Evolutionary conservation across 2,888 invertebrate species (phyloP).

Genomic region (Himalopsyche kuldschensis): DNA sequence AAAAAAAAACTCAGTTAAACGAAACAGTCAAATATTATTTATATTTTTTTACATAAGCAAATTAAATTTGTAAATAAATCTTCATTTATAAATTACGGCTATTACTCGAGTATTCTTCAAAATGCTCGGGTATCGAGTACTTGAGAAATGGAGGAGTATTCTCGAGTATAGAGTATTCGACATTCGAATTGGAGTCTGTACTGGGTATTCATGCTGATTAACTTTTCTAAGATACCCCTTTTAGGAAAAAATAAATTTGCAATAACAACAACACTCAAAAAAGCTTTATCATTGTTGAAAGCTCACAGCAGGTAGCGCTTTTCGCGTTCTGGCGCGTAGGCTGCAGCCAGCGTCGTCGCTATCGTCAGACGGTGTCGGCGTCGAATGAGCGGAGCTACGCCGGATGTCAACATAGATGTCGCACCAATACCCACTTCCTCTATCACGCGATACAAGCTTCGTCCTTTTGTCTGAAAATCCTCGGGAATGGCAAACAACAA

Average conservation of each 20-base stretch:
- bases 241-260: not conserved
- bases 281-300: not conserved
- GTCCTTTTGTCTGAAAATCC: not conserved
- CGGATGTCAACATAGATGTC: constrained; percentile 9
- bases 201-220: too few species aligned
- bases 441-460: not conserved
- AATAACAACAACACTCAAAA: not conserved
- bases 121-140: too few species aligned
- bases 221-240: not conserved
- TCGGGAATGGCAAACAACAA: not conserved
- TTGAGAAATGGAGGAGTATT: too few species aligned
- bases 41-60: too few species aligned
- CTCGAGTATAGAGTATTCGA: too few species aligned
- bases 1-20: too few species aligned
- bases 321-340: not conserved
- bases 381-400: not conserved
- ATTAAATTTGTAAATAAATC: too few species aligned
- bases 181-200: too few species aligned
- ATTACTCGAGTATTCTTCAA: too few species aligned
- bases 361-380: not conserved
- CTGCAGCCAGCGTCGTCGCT: not conserved
- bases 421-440: constrained; percentile 2
- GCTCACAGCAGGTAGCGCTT: not conserved
- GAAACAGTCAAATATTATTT: too few species aligned
- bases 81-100: too few species aligned